These are phyloP conservation scores for Enchytraeus crypticus DNA, from an alignment of 2,888 invertebrate species.

Conservation along the genomic window DNA sequence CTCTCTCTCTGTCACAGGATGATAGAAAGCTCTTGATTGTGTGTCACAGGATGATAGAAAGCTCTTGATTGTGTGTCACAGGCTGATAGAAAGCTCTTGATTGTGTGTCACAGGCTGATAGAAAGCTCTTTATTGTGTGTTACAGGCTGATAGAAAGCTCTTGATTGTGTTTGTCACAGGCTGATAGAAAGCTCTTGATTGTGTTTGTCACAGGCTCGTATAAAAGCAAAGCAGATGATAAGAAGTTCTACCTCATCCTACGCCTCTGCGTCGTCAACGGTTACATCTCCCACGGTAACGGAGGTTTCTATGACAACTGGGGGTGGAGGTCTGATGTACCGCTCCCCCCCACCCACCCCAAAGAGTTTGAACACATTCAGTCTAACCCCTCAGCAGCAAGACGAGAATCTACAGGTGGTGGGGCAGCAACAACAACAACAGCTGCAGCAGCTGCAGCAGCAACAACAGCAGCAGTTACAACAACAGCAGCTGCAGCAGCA, in stretches of 20 bases:
- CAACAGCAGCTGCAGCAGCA: neutral
- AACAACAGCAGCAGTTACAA: neutral
- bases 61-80: no score
- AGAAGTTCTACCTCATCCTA: conserved; percentile 54
- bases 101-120: no score
- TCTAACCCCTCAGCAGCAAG: no score
- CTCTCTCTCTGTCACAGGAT: no score
- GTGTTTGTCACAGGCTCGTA: conserved; percentile 54
- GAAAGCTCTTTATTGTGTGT: no score
- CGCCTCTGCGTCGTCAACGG: neutral
- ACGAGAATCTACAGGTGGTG: no score
- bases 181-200: conserved; percentile 59
- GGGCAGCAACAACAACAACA: neutral
- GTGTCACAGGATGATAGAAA: no score
- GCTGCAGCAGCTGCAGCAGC: neutral
- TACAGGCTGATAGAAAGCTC: no score
- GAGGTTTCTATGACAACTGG: neutral
- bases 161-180: no score
- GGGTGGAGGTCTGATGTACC: neutral
- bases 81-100: no score
- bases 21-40: no score
- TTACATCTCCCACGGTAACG: neutral
- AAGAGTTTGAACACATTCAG: no score
- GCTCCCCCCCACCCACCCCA: neutral
- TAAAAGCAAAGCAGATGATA: conserved; percentile 68